Evolutionary conservation across 2,888 invertebrate genomes (phyloP), one percentile per base, ranked within the genome.

Genomic region (Agrenia bidenticulata): DNA sequence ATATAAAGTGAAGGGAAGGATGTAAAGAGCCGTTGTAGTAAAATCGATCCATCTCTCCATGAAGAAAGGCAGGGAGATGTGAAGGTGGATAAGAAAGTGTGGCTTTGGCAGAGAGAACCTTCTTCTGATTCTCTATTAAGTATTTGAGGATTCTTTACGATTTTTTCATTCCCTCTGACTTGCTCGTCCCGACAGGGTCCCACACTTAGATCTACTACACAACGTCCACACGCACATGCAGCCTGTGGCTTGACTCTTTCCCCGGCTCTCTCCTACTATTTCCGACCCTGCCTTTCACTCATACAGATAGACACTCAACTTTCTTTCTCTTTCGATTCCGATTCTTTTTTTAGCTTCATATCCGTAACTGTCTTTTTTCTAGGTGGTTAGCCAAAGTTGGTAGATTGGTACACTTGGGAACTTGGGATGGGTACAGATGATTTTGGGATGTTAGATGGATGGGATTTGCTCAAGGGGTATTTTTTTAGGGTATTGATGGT

Each of bases 121-220:
- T 32, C 4, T 32, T 32, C n/a, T n/a, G n/a, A n/a, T n/a, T n/a
- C n/a, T n/a, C n/a, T n/a, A 32, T 32, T 7, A 32, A 32, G 32
- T 32, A 32, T 32, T 32, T 4, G 4, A 32, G 32, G 4, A 32
- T 32, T 32, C 32, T 32, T 7, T 32, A 32, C 32, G 32, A 32
- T 45, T 45, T 45, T 45, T 45, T 45, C 45, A 45, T 45, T 19
- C 45, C 45, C 32, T 5, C 45, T 45, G n/a, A 45, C 45, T 45
- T 45, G 9, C 45, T 45, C 45, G 15, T 45, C 19, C n/a, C 15
- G 45, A 45, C 45, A 45, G 19, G 45, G n/a, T 45, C 45, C 45
- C 45, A 45, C 19, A 45, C 45, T 9, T n/a, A n/a, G n/a, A n/a
- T n/a, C n/a, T n/a, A n/a, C n/a, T n/a, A n/a, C n/a, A n/a, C n/a